Conservation (phyloP, 1,140 invertebrate genomes). For the Holcopasites calliopsidis region DNA sequence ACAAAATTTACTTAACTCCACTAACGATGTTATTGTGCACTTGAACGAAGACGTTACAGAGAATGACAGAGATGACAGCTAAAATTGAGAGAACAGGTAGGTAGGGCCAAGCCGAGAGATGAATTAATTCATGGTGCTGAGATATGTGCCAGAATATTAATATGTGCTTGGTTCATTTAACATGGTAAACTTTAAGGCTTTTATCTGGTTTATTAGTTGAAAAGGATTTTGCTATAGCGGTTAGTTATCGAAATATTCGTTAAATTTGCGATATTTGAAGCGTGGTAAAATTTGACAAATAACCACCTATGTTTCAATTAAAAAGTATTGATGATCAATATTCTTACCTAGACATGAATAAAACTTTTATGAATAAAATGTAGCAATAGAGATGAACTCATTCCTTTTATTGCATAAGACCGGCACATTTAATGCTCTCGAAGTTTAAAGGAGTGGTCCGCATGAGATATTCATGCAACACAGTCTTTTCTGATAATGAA, state of each 20-base stretch:
- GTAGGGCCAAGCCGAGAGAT: background rate
- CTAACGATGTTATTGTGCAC: conserved; percentile 45
- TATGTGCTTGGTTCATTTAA: conserved; percentile 47
- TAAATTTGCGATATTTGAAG: too few species aligned
- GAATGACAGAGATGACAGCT: conserved; percentile 25
- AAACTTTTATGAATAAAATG: too few species aligned
- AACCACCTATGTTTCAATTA: too few species aligned
- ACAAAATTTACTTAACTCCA: conserved; percentile 47
- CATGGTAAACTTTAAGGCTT: conserved; percentile 6
- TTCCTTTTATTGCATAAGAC: background rate
- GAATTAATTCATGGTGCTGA: conserved; percentile 13
- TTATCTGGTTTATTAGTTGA: background rate
- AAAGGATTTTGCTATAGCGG: background rate
- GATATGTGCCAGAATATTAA: conserved; percentile 36
- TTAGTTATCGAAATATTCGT: background rate
- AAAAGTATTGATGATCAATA: too few species aligned
- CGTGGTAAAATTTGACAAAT: too few species aligned
- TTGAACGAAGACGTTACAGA: conserved; percentile 24
- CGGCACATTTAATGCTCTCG: background rate
- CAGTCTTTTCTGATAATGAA: background rate
- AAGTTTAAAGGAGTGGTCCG: background rate
- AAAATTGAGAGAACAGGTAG: conserved; percentile 16
- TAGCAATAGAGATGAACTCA: too few species aligned
- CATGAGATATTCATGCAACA: background rate
- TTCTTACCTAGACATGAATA: too few species aligned